These are phyloP conservation scores for Strongylocentrotus purpuratus DNA, from an alignment of 35 echinoderm and acorn worm genomes.

Conservation along the genomic window DNA sequence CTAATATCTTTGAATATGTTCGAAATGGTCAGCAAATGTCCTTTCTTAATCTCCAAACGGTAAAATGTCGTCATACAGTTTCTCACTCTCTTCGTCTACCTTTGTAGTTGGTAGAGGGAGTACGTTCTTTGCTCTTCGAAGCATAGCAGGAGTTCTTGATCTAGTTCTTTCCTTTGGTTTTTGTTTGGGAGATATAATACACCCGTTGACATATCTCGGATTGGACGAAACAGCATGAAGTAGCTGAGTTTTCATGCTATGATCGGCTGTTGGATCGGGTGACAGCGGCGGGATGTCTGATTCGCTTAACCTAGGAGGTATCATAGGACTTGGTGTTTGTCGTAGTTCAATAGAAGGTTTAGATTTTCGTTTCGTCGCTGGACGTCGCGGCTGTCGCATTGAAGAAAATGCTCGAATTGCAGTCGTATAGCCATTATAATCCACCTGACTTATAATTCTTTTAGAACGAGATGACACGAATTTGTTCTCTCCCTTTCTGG, in stretches of 20 bases:
- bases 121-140: background rate
- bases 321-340: constrained; percentile 28
- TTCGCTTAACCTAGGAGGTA: constrained; percentile 18
- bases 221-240: background rate
- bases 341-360: constrained; percentile 10
- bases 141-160: constrained; percentile 14
- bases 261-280: no score
- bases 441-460: no score
- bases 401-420: constrained; percentile 23
- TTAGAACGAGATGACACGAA: no score
- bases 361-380: constrained; percentile 9
- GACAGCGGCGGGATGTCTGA: no score
- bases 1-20: background rate
- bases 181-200: constrained; percentile 40
- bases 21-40: background rate
- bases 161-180: constrained; percentile 30
- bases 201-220: constrained; percentile 39
- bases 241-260: no score
- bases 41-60: background rate
- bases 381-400: constrained; percentile 12
- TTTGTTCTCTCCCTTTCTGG: no score
- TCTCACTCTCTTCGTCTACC: constrained; percentile 4
- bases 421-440: constrained; percentile 20
- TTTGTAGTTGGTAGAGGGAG: background rate
- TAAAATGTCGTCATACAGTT: constrained; percentile 45